A percentile compares a stretch with the other conserved stretches of the same genome.
These are phyloP conservation scores for Patella caerulea DNA, from an alignment of 2,888 invertebrate genomes.

Conservation along the genomic window DNA sequence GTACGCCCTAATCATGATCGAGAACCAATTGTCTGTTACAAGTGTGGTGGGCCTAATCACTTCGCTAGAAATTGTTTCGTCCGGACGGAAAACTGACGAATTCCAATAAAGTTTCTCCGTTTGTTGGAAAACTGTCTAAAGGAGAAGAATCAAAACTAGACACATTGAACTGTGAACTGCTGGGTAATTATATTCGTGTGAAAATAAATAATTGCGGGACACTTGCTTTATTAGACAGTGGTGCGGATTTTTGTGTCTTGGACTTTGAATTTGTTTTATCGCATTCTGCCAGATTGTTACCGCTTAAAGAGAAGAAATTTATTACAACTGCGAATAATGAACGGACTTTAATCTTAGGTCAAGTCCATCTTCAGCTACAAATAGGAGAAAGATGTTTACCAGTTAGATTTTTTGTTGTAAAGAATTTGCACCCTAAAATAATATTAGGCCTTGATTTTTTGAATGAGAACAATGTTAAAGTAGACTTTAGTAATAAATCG, in stretches of 20 bases:
- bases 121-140: no score
- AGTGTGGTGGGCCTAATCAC: background rate
- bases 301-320: background rate
- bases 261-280: background rate
- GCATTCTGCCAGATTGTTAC: background rate
- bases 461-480: no score
- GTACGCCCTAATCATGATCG: no score
- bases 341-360: no score
- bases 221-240: conserved; percentile 10
- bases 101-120: background rate
- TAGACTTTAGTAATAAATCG: no score
- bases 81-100: background rate
- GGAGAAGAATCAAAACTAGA: no score
- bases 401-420: no score
- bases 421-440: no score
- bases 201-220: background rate
- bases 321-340: conserved; percentile 14
- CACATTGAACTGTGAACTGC: no score
- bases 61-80: background rate
- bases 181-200: background rate
- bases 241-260: conserved; percentile 9
- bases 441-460: no score
- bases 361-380: no score
- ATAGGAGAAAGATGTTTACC: no score
- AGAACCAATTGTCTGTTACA: background rate